Evolutionary conservation across 2,113 vertebrate species (phyloP).

Genomic region (Bos javanicus): DNA sequence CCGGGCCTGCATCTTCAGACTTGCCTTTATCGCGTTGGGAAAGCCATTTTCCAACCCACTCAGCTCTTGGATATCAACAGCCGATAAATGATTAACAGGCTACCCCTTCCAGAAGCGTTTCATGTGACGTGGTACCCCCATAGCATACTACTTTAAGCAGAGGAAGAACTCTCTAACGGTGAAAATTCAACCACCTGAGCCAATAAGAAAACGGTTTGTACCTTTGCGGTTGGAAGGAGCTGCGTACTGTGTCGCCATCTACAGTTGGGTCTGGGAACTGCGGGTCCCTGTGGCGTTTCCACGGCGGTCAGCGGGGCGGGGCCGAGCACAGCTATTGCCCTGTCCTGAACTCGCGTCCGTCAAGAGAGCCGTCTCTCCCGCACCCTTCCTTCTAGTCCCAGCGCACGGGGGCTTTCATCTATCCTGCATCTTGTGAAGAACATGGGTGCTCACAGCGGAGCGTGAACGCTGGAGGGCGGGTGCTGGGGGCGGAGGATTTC

Average conservation of each 20-base stretch:
- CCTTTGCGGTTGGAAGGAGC: not conserved
- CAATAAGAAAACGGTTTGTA: not conserved
- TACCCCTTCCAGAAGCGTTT: not conserved
- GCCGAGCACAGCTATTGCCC: too few species aligned
- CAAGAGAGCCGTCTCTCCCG: not conserved
- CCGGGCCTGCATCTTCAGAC: not conserved
- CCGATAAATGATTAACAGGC: not conserved
- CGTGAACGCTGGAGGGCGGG: not conserved
- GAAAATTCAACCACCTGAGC: not conserved
- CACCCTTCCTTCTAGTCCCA: not conserved
- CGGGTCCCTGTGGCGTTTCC: not conserved
- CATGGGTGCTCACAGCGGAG: not conserved
- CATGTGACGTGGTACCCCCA: not conserved
- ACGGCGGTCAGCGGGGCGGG: accelerated
- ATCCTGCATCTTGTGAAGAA: not conserved
- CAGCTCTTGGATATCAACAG: not conserved
- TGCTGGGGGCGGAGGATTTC: accelerated
- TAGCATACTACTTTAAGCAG: not conserved
- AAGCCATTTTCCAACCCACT: not conserved
- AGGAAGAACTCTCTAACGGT: not conserved
- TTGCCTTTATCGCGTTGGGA: accelerated
- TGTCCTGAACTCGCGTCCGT: too few species aligned
- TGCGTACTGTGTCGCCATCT: constrained; percentile 46
- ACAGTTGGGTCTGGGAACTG: not conserved
- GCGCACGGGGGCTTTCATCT: not conserved